Evolutionary conservation across 2,888 invertebrate species (phyloP).

Genomic region (Oscheius sp.): DNA sequence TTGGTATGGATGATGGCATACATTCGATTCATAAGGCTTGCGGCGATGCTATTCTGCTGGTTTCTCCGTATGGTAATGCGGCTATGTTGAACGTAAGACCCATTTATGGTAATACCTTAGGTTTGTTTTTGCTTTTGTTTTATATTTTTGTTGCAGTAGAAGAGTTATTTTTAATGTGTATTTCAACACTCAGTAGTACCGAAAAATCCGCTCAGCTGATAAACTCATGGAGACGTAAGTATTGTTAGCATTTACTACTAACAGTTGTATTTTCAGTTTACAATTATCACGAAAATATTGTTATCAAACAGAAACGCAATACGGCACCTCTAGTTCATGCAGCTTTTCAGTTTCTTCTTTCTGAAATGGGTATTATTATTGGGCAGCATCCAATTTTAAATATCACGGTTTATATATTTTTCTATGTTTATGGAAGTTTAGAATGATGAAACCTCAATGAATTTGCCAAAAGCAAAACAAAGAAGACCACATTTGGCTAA

Average conservation of each 20-base stretch:
- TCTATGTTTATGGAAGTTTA: neutral
- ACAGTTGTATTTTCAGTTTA: neutral
- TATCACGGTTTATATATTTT: neutral
- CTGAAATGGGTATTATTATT: slow-evolving; percentile 13
- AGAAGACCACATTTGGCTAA: slow-evolving; percentile 4
- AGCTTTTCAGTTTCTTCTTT: slow-evolving; percentile 15
- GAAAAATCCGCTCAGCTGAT: slow-evolving; percentile 14
- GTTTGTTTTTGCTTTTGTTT: neutral
- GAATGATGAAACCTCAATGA: neutral
- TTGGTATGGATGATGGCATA: neutral
- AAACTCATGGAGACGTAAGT: slow-evolving; percentile 23
- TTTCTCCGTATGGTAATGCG: neutral
- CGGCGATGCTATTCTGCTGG: no score
- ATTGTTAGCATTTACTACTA: no score
- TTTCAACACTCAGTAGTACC: neutral
- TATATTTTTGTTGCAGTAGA: slow-evolving; percentile 1
- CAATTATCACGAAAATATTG: neutral
- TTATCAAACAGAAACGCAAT: neutral
- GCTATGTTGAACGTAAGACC: neutral
- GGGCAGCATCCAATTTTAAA: neutral
- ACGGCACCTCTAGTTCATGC: neutral
- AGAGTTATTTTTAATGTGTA: slow-evolving; percentile 1
- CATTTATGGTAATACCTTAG: slow-evolving; percentile 4
- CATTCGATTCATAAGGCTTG: neutral
- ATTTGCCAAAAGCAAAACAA: slow-evolving; percentile 1